A percentile compares a stretch with the other conserved stretches of the same genome.
These are phyloP conservation scores for Desoria tigrina DNA, from an alignment of 2,888 invertebrate genomes.

Conservation along the genomic window DNA sequence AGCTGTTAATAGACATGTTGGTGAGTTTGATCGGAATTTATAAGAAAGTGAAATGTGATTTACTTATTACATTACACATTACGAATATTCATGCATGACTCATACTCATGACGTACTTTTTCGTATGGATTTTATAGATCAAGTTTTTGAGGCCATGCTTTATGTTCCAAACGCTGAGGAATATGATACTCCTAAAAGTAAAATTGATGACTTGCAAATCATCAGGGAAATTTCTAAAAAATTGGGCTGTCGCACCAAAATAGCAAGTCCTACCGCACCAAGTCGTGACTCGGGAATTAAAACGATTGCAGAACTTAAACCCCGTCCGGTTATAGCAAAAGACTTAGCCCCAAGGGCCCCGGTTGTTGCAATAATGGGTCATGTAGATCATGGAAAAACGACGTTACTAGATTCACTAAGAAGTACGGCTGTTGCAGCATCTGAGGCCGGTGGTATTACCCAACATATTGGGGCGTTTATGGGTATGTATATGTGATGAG, in stretches of 20 bases:
- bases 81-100: too few species aligned
- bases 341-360: slow-evolving; percentile 77
- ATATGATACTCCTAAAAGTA: slow-evolving; percentile 62
- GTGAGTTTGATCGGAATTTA: slow-evolving; percentile 60
- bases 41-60: too few species aligned
- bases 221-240: slow-evolving; percentile 69
- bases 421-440: slow-evolving; percentile 79
- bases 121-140: slow-evolving; percentile 60
- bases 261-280: slow-evolving; percentile 57
- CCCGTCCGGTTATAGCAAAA: slow-evolving; percentile 56
- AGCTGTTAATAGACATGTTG: slow-evolving; percentile 66
- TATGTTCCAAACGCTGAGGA: slow-evolving; percentile 65
- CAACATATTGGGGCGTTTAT: slow-evolving; percentile 99
- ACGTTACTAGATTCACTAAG: slow-evolving; percentile 87
- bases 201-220: slow-evolving; percentile 67
- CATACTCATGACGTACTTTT: not conserved
- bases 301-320: slow-evolving; percentile 57
- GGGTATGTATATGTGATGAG: slow-evolving; percentile 58
- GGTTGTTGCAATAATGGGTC: slow-evolving; percentile 98
- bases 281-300: slow-evolving; percentile 57
- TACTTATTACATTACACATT: too few species aligned
- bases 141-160: slow-evolving; percentile 69
- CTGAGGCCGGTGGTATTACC: slow-evolving; percentile 97
- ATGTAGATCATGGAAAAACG: slow-evolving; percentile 86
- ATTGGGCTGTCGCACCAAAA: slow-evolving; percentile 66